Percentiles rank a stretch among this genome's conserved stretches.
phyloP scores from a whole-genome alignment of 2,888 invertebrate species.

The Drosophila villosipedis region DNA sequence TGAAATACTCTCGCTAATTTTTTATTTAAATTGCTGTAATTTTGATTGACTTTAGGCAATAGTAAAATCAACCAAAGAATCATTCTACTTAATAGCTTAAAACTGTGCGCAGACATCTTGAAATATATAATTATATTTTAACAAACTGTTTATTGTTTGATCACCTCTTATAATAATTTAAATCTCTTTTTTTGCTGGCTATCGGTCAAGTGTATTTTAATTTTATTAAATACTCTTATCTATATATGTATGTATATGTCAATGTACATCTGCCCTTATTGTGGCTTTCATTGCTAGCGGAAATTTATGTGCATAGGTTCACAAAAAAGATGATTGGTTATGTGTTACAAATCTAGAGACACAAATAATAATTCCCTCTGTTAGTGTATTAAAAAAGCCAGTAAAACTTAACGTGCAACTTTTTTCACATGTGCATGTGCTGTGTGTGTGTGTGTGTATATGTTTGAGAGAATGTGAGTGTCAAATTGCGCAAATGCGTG shows the following conservation, averaged over 20 bases:
- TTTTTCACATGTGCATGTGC: conserved; percentile 35
- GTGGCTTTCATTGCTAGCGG: background rate
- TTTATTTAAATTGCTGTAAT: background rate
- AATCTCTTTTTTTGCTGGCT: background rate
- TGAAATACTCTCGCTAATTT: background rate
- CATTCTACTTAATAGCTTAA: background rate
- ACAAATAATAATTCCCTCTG: background rate
- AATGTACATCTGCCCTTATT: background rate
- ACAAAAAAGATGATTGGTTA: background rate
- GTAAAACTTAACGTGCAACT: conserved; percentile 61
- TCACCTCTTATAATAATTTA: background rate
- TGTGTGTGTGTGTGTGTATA: conserved; percentile 1
- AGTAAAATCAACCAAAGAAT: background rate
- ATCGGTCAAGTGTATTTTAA: background rate
- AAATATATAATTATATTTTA: background rate
- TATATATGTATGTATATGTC: background rate
- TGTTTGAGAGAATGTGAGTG: background rate
- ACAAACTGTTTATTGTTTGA: background rate
- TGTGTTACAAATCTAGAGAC: background rate
- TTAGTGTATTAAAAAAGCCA: conserved; percentile 23
- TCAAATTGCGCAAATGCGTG: conserved; percentile 12
- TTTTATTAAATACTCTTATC: background rate
- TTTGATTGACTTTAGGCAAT: background rate
- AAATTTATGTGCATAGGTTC: background rate
- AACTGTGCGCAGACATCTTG: background rate